Base-by-base conservation (phyloP, 2,113 vertebrate genomes). In the Gasterosteus aculeatus region DNA sequence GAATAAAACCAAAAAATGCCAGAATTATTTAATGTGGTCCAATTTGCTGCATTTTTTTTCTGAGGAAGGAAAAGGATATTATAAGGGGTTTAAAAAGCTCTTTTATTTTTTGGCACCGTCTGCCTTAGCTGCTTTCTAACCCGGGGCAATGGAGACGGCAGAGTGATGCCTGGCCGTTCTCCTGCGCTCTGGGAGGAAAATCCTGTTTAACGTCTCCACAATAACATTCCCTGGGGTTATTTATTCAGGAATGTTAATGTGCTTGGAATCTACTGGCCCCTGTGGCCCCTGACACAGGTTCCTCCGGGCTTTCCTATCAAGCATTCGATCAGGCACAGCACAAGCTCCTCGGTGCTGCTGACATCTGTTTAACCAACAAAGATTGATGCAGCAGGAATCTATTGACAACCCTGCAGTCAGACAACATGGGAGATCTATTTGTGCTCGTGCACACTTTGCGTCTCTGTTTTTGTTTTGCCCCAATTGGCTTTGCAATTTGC, bases 191-290 rank as follows among this genome's bases (percentile, higher is more conserved):
- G 47, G 69, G 56, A 89, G 84, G 83, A 92, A 92, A 88, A 89
- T 87, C 85, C 86, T 90, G 89, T 88, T 92, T 86, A 92, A 87
- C 69, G 80, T 92, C 85, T 82, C 78, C 84, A 87, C 84, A 89
- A 79, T 83, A 87, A 86, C 80, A 83, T 82, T 90, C 82, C 88
- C 85, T 64, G 71, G 78, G 88, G 85, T 87, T 92, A 87, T 92
- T 92, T 93, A 88, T 85, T 89, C 83, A 82, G 87, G 93, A 92
- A 92, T 90, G 86, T 90, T 90, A 92, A 91, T 91, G 87, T 89
- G 82, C 87, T 87, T 84, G 77, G 87, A 87, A 75, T 73, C 81
- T 46, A 54, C 72, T 76, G 80, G 82, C 72, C 89, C 83, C 75
- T 14, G 61, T 85, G 87, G 88, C 90, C 85, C 82, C 79, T 85